These are phyloP conservation scores for Megaceryle alcyon DNA, from an alignment of 2,797 vertebrate species.

Conservation along the genomic window DNA sequence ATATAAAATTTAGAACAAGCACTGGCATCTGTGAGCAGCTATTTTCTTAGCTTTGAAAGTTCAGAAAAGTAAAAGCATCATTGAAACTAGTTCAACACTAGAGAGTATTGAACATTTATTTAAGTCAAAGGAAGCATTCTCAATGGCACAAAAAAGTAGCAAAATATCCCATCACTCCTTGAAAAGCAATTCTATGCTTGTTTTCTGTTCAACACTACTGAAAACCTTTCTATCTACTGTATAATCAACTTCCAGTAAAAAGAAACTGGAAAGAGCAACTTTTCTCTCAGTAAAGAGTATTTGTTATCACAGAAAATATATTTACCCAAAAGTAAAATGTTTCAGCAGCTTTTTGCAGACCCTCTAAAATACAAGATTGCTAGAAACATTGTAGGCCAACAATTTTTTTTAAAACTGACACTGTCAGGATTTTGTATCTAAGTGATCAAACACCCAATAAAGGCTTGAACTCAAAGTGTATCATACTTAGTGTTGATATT, in stretches of 20 bases:
- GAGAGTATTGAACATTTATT: background rate
- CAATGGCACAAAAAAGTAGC: background rate
- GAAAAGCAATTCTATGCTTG: background rate
- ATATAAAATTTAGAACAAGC: background rate
- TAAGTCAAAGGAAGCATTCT: background rate
- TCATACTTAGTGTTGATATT: background rate
- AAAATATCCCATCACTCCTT: background rate
- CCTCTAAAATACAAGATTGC: background rate
- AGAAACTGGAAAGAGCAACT: background rate
- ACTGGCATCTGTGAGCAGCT: background rate
- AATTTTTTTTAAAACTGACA: background rate
- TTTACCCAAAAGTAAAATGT: background rate
- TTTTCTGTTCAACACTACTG: background rate
- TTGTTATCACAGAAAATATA: background rate
- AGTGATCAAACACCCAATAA: background rate
- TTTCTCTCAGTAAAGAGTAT: background rate
- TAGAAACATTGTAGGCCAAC: background rate
- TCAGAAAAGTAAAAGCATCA: background rate
- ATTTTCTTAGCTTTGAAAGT: background rate
- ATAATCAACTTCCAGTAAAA: background rate
- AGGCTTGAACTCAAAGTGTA: background rate
- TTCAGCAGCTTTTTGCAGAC: background rate
- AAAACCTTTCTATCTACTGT: background rate
- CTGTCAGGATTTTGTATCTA: background rate
- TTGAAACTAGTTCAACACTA: background rate